Base-by-base conservation (phyloP, 2,888 invertebrate genomes). In the Colletes collaris region DNA sequence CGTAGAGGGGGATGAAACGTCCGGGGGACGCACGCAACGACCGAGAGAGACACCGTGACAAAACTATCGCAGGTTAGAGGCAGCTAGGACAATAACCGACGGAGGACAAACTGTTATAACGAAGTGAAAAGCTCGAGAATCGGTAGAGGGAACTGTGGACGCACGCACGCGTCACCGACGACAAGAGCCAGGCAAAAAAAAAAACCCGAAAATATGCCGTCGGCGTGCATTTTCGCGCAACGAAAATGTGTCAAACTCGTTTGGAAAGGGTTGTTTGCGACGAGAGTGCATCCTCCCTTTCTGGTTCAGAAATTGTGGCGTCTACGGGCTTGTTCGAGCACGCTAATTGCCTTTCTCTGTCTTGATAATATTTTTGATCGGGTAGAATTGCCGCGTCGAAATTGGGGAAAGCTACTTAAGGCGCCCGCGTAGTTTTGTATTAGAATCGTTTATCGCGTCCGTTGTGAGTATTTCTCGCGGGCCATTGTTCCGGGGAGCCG, bases 181-280 rank as follows among this genome's bases (percentile, higher is more conserved):
- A 55, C 11, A 35, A 4, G 55, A 56, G 74, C 60, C n/a, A 40
- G 55, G 40, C 50, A 27, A 53, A 82, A 16, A 16, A 16, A 16
- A 16, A 83, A 85, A 85, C 63, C 82, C 58, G 84, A 77, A 87
- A 86, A 88, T 86, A 80, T 85, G 80, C 81, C 86, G 71, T 73
- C 78, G 79, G 79, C 80, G 80, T 80, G 86, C 27, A 68, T 86
- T 83, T 79, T 69, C 79, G 73, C 71, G 69, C 78, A 75, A 77
- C 79, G 81, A 81, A 88, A 87, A 89, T 87, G 87, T 88, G 87
- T 88, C 87, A 87, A 89, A 89, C 86, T 84, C 82, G 88, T 7
- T 4, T 7, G 40, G 6, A 27, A 27, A 27, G 27, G 27, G 27
- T 27, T 27, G 27, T 27, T 27, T 27, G 27, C 27, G 27, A 27